Base-by-base conservation (phyloP, 2,888 invertebrate species). In the Phymatocera aterrima region DNA sequence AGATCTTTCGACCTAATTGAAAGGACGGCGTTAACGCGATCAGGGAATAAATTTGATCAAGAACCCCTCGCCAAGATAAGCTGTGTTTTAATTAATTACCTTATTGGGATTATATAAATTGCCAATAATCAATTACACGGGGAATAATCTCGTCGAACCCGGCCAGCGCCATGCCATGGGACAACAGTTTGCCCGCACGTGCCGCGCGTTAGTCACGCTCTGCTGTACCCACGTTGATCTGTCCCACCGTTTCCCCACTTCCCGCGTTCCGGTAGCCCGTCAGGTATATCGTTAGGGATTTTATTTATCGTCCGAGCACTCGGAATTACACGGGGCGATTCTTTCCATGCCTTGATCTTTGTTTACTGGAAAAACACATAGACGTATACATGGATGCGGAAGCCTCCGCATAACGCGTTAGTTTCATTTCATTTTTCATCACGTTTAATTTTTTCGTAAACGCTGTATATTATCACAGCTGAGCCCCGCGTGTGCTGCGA, bases 121-220 rank as follows among this genome's bases (percentile, higher is more conserved):
- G 83, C 81, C 83, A 82, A 86, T 87, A 87, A 87, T 87, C 85
- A 87, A 87, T 87, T 87, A 81, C 80, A 37, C n/a, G 54, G 15
- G 24, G 28, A 75, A 72, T 72, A 72, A 75, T 75, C 57, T 57
- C 54, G 40, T 40, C 6, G 57, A 28, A 15, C 24, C 24, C 72
- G 75, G 51, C 34, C 48, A 34, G 48, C 18, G 15, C 31, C 34
- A 24, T 28, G 5, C 51, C 51, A n/a, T n/a, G 12, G 72, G 54
- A 75, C 75, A 60, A 75, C 40, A 60, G 37, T 75, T 54, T 60
- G 15, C 12, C 57, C 57, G 57, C 57, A 28, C 54, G 54, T 54
- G 75, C 24, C 54, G 21, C 18, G 57, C 75, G 18, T 48, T 51
- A 75, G 57, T 37, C 37, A 43, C 54, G 43, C 43, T 60, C 37